These are phyloP conservation scores for Hirtodrosophila trivittata DNA, from an alignment of 2,888 invertebrate species.

Conservation along the genomic window DNA sequence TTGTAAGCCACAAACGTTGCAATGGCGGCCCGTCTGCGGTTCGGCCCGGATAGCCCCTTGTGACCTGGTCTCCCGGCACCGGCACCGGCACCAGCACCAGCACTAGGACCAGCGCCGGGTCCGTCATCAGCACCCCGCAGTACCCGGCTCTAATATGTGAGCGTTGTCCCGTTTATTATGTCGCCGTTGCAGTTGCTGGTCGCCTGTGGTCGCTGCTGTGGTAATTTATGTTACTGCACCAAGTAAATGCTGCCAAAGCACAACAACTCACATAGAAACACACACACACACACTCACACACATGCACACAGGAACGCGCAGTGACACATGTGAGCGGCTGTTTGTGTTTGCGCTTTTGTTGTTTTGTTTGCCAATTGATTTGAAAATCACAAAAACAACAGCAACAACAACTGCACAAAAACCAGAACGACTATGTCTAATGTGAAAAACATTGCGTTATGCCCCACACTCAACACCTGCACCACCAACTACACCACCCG, in stretches of 20 bases:
- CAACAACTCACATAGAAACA: slow-evolving; percentile 38
- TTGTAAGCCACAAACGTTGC: slow-evolving; percentile 76
- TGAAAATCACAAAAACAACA: slow-evolving; percentile 66
- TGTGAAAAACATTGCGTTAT: slow-evolving; percentile 55
- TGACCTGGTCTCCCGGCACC: not conserved
- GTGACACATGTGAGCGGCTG: slow-evolving; percentile 12
- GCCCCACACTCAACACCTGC: not conserved
- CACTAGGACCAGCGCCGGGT: not conserved
- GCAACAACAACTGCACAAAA: slow-evolving; percentile 12
- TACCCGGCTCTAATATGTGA: too few species aligned
- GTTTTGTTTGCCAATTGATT: slow-evolving; percentile 73
- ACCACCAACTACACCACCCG: not conserved
- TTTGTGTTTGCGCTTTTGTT: slow-evolving; percentile 74
- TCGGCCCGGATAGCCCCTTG: slow-evolving; percentile 2
- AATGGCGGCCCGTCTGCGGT: slow-evolving; percentile 59
- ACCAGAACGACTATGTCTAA: slow-evolving; percentile 45
- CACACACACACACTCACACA: slow-evolving; percentile 4
- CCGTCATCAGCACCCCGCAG: not conserved
- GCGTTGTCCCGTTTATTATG: slow-evolving; percentile 49
- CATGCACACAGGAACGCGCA: not conserved
- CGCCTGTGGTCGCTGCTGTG: slow-evolving; percentile 66
- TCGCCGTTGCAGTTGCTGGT: slow-evolving; percentile 39
- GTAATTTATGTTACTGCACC: slow-evolving; percentile 77
- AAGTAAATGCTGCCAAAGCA: slow-evolving; percentile 74
- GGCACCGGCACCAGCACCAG: not conserved